These are phyloP conservation scores for Salpingus planirostris DNA, from an alignment of 2,888 invertebrate species.

Conservation along the genomic window DNA sequence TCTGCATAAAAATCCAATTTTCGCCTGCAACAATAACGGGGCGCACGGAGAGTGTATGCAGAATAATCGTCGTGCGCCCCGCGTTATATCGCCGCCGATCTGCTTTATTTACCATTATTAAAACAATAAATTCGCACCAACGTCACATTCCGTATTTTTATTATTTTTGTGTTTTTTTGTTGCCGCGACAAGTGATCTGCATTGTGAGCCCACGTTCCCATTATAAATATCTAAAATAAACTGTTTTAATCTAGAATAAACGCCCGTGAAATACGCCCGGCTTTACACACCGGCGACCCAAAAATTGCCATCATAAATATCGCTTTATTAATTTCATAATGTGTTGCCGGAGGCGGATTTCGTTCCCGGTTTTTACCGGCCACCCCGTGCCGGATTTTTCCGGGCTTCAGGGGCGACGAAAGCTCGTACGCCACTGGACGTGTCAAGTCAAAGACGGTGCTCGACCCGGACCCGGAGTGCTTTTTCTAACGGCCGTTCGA, in stretches of 20 bases:
- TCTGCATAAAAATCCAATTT: conserved; percentile 42
- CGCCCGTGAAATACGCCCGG: conserved; percentile 38
- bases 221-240: conserved; percentile 46
- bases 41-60: conserved; percentile 19
- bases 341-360: no score
- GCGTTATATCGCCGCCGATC: conserved; percentile 33
- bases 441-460: no score
- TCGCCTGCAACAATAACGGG: conserved; percentile 30
- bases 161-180: conserved; percentile 37
- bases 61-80: conserved; percentile 29
- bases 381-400: no score
- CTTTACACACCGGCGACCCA: conserved; percentile 37
- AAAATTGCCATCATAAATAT: conserved; percentile 44
- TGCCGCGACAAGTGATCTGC: conserved; percentile 41
- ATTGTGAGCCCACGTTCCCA: conserved; percentile 40
- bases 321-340: conserved; percentile 44
- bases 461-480: no score
- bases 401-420: no score
- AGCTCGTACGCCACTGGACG: no score
- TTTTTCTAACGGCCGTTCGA: no score
- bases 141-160: conserved; percentile 43
- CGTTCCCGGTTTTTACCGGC: no score
- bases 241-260: conserved; percentile 45
- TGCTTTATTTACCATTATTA: conserved; percentile 45
- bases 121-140: conserved; percentile 43